A percentile compares a stretch with the other conserved stretches of the same genome.
Evolutionary conservation across 2,113 vertebrate genomes (phyloP).

Genomic region (Ageneiosus marmoratus): DNA sequence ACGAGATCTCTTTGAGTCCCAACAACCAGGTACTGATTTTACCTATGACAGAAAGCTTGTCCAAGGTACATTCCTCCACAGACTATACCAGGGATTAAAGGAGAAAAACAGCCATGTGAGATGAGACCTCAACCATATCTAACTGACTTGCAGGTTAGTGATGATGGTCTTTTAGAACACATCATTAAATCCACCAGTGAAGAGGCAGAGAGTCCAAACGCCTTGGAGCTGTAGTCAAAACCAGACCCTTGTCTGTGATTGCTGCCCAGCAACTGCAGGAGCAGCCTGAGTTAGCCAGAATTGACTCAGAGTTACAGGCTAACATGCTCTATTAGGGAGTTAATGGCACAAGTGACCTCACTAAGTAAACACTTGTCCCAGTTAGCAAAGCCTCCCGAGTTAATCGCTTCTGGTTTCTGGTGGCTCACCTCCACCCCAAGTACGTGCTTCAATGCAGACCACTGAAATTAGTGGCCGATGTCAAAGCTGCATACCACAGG

Average conservation of each 20-base stretch:
- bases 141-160: neutral
- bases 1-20: neutral
- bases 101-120: neutral
- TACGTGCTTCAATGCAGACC: too few species aligned
- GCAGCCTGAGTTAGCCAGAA: too few species aligned
- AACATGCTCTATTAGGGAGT: too few species aligned
- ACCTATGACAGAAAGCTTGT: neutral
- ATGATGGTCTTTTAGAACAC: neutral
- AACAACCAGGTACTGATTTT: neutral
- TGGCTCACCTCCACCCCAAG: too few species aligned
- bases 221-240: neutral
- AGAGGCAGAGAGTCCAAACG: neutral
- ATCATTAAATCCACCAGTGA: neutral
- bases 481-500: too few species aligned
- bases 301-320: too few species aligned
- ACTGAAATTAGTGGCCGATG: too few species aligned
- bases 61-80: neutral
- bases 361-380: too few species aligned
- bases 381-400: too few species aligned
- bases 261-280: too few species aligned
- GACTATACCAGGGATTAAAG: neutral
- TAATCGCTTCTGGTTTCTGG: fast-evolving
- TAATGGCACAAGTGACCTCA: too few species aligned
- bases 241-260: neutral
- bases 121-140: neutral